phyloP scores from a whole-genome alignment of 1,140 invertebrate species.

The Ceratina japonica region DNA sequence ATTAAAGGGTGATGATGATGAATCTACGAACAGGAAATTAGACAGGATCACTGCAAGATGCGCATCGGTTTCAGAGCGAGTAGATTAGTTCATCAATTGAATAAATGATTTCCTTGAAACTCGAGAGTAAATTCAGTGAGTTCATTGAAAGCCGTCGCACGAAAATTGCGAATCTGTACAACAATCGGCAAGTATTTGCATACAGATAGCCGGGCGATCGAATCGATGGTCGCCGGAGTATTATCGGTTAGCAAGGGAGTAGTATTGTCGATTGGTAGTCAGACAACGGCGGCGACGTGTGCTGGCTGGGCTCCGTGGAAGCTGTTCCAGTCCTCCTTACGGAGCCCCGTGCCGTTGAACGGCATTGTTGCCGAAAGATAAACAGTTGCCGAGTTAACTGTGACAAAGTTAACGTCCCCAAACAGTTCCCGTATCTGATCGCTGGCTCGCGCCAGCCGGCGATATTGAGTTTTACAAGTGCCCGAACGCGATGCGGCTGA shows the following conservation, averaged over 20 bases:
- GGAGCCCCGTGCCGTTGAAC: neutral
- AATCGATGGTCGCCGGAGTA: neutral
- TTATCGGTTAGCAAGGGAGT: neutral
- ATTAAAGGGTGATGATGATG: too few species aligned
- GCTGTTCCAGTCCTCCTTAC: slow-evolving; percentile 11
- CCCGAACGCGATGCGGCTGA: slow-evolving; percentile 14
- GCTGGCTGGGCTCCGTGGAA: neutral
- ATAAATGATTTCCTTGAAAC: too few species aligned
- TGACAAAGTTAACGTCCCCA: slow-evolving; percentile 32
- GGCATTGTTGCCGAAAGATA: slow-evolving; percentile 38
- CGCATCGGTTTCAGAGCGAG: too few species aligned
- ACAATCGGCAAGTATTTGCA: neutral
- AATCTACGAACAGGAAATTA: too few species aligned
- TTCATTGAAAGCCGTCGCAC: too few species aligned
- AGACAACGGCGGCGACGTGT: too few species aligned
- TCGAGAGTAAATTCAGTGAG: too few species aligned
- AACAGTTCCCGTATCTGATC: slow-evolving; percentile 38
- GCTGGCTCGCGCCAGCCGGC: slow-evolving; percentile 30
- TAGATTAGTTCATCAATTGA: too few species aligned
- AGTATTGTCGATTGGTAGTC: slow-evolving; percentile 2
- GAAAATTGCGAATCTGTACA: neutral
- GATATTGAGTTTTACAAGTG: slow-evolving; percentile 55
- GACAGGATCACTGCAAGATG: too few species aligned
- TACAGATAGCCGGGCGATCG: neutral
- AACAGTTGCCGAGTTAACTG: slow-evolving; percentile 39